A percentile compares a stretch with the other conserved stretches of the same genome.
phyloP scores from a whole-genome alignment of 2,888 invertebrate species.

The Caenorhabditis japonica region DNA sequence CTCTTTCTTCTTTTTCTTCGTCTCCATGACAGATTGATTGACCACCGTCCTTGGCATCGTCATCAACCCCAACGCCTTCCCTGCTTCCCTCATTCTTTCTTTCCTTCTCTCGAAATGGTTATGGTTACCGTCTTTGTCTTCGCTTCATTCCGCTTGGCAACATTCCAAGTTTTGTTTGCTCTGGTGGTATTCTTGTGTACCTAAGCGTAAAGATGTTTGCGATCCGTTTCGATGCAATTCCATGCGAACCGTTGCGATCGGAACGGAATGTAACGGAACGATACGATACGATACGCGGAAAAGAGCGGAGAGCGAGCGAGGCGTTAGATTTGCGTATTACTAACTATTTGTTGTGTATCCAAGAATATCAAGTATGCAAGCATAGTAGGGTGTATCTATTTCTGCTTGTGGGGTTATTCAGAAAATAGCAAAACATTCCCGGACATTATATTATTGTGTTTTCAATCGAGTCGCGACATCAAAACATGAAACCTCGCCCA shows the following conservation, averaged over 20 bases:
- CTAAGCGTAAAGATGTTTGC: not conserved
- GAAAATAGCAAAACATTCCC: too few species aligned
- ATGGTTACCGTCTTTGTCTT: not conserved
- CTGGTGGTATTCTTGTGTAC: constrained; percentile 14
- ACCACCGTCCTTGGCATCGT: not conserved
- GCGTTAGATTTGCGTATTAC: constrained; percentile 3
- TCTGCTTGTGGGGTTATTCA: too few species aligned
- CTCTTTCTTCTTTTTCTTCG: not conserved
- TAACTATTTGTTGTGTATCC: constrained; percentile 19
- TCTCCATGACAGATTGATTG: constrained; percentile 46
- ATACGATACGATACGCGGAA: not conserved
- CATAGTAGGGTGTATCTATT: not conserved
- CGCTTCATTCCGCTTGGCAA: constrained; percentile 16
- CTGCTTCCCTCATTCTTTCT: not conserved
- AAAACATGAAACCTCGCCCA: too few species aligned
- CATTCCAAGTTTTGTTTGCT: constrained; percentile 43
- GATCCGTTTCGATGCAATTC: not conserved
- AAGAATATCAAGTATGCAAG: constrained; percentile 13
- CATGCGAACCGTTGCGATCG: not conserved
- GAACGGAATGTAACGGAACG: constrained; percentile 2
- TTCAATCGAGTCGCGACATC: too few species aligned
- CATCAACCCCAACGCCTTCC: constrained; percentile 17
- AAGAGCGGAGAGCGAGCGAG: constrained; percentile 4
- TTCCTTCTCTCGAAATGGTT: not conserved
- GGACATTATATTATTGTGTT: too few species aligned